phyloP scores from a whole-genome alignment of 2,113 vertebrate genomes.

The Laticauda colubrina region DNA sequence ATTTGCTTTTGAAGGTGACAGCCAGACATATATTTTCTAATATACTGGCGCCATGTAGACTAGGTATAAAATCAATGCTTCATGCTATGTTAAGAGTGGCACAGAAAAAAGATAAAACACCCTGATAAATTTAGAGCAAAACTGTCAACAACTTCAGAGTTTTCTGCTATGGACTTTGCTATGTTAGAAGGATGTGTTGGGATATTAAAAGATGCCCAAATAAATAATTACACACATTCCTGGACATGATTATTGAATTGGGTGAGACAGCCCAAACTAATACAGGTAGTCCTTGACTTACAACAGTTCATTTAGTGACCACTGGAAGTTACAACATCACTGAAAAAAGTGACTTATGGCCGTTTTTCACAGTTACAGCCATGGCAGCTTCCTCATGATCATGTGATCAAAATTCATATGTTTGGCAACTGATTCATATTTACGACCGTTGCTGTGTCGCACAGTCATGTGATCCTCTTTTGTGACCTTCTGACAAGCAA shows the following conservation, averaged over 20 bases:
- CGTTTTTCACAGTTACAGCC: too few relatives aligned
- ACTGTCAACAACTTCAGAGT: background rate
- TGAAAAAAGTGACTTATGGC: too few relatives aligned
- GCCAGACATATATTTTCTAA: background rate
- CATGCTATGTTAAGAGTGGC: background rate
- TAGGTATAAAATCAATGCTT: background rate
- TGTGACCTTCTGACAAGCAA: too few relatives aligned
- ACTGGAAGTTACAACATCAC: too few relatives aligned
- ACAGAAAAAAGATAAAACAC: fast-evolving
- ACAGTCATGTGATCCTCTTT: too few relatives aligned
- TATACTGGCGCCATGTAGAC: slow-evolving; percentile 20
- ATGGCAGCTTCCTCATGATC: too few relatives aligned
- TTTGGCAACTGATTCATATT: too few relatives aligned
- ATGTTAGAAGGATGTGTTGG: background rate
- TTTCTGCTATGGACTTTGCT: background rate
- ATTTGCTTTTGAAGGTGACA: background rate
- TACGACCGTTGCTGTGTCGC: too few relatives aligned
- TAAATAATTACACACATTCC: background rate
- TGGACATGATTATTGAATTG: fast-evolving
- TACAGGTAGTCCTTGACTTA: too few relatives aligned
- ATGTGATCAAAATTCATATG: too few relatives aligned
- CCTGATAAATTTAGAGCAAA: background rate
- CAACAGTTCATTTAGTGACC: too few relatives aligned
- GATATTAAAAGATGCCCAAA: background rate
- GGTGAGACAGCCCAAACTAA: background rate